A percentile compares a stretch with the other conserved stretches of the same genome.
These are phyloP conservation scores for Crotalus viridis DNA, from an alignment of 2,113 vertebrate genomes.

Conservation along the genomic window DNA sequence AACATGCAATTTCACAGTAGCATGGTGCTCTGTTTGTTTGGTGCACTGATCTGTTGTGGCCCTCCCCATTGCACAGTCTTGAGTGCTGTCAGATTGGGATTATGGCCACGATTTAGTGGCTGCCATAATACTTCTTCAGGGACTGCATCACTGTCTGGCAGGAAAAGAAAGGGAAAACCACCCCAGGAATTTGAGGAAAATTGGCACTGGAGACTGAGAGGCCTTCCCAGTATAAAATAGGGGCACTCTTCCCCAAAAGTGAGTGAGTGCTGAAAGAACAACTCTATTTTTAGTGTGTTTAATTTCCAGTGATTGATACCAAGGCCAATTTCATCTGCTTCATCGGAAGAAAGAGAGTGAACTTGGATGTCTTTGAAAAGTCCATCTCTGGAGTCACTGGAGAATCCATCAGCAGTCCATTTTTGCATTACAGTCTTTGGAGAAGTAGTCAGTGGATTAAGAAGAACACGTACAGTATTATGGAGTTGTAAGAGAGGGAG, in stretches of 20 bases:
- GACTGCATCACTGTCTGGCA: conserved; percentile 15
- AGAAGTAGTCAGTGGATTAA: not conserved
- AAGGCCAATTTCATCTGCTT: not conserved
- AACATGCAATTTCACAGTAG: conserved; percentile 62
- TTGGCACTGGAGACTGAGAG: conserved; percentile 1
- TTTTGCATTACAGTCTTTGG: not conserved
- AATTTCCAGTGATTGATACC: not conserved
- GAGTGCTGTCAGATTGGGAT: conserved; percentile 43
- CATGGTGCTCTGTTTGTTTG: not conserved
- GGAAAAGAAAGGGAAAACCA: not conserved
- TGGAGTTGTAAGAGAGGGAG: not conserved
- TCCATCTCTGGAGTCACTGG: not conserved
- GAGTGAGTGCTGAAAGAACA: not conserved
- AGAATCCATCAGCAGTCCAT: not conserved
- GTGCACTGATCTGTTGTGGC: conserved; percentile 35
- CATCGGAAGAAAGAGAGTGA: not conserved
- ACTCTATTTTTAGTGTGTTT: not conserved
- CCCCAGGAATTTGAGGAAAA: conserved; percentile 16
- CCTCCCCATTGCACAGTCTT: not conserved
- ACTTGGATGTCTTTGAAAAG: not conserved
- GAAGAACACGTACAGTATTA: not conserved
- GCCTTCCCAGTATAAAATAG: not conserved
- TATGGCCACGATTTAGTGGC: conserved; percentile 39
- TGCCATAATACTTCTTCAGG: conserved; percentile 22
- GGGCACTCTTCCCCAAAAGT: not conserved